phyloP scores from a whole-genome alignment of 2,888 invertebrate genomes.

The Hybos culiciformis region DNA sequence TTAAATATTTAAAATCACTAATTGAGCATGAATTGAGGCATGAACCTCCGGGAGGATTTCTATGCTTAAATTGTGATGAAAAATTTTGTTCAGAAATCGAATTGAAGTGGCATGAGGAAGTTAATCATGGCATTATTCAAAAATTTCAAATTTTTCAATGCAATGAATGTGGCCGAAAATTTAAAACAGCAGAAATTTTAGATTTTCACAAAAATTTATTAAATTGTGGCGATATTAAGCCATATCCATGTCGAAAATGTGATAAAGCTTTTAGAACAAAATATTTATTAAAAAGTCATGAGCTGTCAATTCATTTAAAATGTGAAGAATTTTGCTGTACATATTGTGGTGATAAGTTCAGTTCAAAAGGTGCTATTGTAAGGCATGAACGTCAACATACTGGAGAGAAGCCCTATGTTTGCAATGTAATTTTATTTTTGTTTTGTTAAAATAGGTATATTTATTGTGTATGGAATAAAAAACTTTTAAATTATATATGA shows the following conservation, averaged over 20 bases:
- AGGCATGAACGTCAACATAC: conserved; percentile 29
- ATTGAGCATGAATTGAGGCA: conserved; percentile 31
- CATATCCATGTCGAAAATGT: conserved; percentile 31
- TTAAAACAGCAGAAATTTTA: conserved; percentile 32
- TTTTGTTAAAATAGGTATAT: too few species aligned
- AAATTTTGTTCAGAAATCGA: too few species aligned
- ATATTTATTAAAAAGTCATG: conserved; percentile 25
- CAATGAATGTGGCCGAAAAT: conserved; percentile 35
- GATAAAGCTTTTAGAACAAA: conserved; percentile 23
- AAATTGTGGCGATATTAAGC: conserved; percentile 35
- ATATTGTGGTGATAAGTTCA: conserved; percentile 27
- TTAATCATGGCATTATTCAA: too few species aligned
- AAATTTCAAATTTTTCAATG: conserved; percentile 32
- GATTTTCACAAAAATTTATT: conserved; percentile 29
- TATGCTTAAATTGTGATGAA: too few species aligned
- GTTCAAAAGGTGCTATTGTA: conserved; percentile 24
- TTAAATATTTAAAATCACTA: neutral
- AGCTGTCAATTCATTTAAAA: conserved; percentile 22
- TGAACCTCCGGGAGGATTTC: conserved; percentile 31
- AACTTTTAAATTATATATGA: too few species aligned
- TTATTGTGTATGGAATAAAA: too few species aligned
- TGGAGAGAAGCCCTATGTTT: conserved; percentile 26
- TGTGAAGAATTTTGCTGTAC: conserved; percentile 27
- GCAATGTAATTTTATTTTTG: conserved; percentile 27
- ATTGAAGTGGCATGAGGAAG: too few species aligned